A percentile compares a stretch with the other conserved stretches of the same genome.
Evolutionary conservation across 2,888 invertebrate species (phyloP).

Genomic region (Chloroclysta siterata): DNA sequence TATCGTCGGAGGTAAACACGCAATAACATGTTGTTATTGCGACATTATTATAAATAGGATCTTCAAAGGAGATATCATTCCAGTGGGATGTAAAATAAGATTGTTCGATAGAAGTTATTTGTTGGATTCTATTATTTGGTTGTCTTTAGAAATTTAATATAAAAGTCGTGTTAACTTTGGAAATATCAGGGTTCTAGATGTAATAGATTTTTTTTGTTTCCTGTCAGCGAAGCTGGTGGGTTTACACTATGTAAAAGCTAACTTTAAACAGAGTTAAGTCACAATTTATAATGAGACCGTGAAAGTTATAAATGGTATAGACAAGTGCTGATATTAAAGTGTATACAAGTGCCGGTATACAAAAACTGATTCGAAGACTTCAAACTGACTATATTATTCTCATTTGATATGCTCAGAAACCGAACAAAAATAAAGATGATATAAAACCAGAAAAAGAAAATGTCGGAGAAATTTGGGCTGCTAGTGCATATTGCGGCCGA

Average conservation of each 20-base stretch:
- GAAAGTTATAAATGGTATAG: not conserved
- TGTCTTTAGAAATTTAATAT: not conserved
- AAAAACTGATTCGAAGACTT: too few species aligned
- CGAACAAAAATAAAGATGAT: too few species aligned
- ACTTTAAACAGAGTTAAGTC: not conserved
- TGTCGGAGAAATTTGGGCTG: too few species aligned
- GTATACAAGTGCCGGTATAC: too few species aligned
- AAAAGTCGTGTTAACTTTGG: not conserved
- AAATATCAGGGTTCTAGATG: not conserved
- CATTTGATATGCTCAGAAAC: too few species aligned
- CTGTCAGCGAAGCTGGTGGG: not conserved
- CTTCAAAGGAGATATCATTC: slow-evolving; percentile 34
- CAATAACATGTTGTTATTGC: slow-evolving; percentile 19
- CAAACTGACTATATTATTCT: too few species aligned
- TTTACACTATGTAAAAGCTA: not conserved
- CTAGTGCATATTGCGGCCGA: too few species aligned
- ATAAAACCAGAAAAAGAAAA: too few species aligned
- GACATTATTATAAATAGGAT: slow-evolving; percentile 12
- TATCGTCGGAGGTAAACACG: slow-evolving; percentile 12
- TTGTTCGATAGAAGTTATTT: slow-evolving; percentile 13
- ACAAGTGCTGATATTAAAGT: too few species aligned
- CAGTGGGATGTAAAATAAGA: slow-evolving; percentile 7
- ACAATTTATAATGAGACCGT: not conserved
- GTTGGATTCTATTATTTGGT: slow-evolving; percentile 2
- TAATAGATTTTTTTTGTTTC: not conserved